These are phyloP conservation scores for Meriones psammophilus DNA, from an alignment of 2,797 vertebrate genomes.

Conservation along the genomic window DNA sequence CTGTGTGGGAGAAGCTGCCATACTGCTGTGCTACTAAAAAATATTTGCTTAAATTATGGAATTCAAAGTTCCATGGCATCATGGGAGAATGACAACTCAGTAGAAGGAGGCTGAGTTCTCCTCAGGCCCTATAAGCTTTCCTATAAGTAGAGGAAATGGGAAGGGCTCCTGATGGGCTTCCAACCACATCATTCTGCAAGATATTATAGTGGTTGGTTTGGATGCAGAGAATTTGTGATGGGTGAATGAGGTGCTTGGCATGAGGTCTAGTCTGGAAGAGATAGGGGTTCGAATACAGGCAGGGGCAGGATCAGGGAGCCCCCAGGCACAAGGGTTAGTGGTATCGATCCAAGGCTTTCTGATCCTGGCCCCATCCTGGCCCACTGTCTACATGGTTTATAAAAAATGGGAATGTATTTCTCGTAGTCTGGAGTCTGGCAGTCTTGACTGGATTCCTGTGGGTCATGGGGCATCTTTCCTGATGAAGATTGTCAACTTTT, in stretches of 20 bases:
- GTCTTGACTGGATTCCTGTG: background rate
- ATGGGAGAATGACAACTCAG: background rate
- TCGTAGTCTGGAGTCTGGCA: background rate
- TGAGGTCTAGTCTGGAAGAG: background rate
- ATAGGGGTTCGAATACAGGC: background rate
- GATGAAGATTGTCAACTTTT: background rate
- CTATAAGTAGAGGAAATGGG: background rate
- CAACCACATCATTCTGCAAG: background rate
- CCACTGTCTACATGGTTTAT: background rate
- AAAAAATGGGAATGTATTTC: background rate
- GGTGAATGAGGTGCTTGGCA: background rate
- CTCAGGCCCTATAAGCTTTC: background rate
- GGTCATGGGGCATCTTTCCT: background rate
- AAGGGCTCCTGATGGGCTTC: background rate
- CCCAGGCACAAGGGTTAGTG: too few relatives aligned
- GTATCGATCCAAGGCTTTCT: background rate
- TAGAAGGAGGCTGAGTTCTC: background rate
- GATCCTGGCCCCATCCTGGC: background rate
- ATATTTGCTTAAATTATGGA: background rate
- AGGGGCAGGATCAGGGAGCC: background rate
- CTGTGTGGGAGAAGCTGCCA: background rate
- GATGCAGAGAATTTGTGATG: background rate
- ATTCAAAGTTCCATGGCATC: background rate
- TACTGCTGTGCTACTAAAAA: constrained; percentile 14
- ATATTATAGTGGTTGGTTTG: constrained; percentile 29